Conservation (phyloP, 2,888 invertebrate genomes). For the Pteria penguin region DNA sequence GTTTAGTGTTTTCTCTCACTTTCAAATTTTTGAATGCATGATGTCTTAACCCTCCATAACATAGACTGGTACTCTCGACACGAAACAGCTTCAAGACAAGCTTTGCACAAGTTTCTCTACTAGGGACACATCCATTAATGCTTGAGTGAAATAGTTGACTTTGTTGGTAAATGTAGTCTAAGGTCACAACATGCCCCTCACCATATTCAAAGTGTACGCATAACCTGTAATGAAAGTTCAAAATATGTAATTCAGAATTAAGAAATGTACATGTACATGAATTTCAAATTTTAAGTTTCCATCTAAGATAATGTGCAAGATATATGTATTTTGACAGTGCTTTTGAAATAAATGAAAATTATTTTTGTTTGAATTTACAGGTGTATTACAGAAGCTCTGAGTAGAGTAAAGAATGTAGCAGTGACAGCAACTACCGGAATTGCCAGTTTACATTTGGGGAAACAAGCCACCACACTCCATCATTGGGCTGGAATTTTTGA, state of each 20-base stretch:
- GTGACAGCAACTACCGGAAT: neutral
- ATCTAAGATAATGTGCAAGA: too few species aligned
- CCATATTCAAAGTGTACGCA: neutral
- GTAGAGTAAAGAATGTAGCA: neutral
- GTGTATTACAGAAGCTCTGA: neutral
- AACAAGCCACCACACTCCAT: neutral
- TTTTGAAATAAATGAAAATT: too few species aligned
- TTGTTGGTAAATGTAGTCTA: neutral
- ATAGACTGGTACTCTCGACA: neutral
- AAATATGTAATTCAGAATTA: too few species aligned
- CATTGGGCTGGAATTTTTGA: neutral
- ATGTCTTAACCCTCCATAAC: conserved; percentile 20
- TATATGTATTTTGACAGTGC: too few species aligned
- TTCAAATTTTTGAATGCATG: conserved; percentile 9
- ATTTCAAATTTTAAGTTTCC: too few species aligned
- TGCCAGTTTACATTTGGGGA: neutral
- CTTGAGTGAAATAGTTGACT: neutral
- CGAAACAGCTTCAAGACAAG: conserved; percentile 4
- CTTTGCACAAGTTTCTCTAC: neutral
- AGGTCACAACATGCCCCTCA: neutral
- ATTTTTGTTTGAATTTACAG: too few species aligned
- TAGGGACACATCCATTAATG: neutral
- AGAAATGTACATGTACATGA: too few species aligned
- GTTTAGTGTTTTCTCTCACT: neutral
- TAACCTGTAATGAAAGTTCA: neutral